Evolutionary conservation across 2,797 vertebrate genomes (phyloP).

Genomic region (Neopelma chrysocephalum): DNA sequence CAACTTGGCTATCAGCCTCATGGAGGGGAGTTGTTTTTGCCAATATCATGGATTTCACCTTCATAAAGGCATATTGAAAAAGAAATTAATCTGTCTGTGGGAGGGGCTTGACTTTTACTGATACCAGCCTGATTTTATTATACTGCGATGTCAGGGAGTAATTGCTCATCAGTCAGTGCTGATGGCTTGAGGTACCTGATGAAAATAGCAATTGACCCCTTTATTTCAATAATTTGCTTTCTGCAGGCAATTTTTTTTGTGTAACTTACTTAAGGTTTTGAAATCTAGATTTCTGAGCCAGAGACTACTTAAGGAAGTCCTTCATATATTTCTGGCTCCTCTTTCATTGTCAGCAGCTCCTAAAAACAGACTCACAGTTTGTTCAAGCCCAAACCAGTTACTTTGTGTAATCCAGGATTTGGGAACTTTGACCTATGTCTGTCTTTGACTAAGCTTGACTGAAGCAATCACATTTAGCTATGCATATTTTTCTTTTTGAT

Average conservation of each 20-base stretch:
- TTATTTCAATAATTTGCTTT: not conserved
- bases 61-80: not conserved
- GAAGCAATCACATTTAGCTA: not conserved
- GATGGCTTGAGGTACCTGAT: not conserved
- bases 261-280: not conserved
- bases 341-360: not conserved
- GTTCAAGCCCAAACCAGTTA: not conserved
- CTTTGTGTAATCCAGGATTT: not conserved
- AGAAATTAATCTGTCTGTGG: slow-evolving; percentile 16
- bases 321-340: not conserved
- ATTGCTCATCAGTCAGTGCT: not conserved
- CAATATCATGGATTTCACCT: slow-evolving; percentile 27
- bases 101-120: slow-evolving; percentile 11
- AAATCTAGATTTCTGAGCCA: not conserved
- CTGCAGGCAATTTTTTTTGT: not conserved
- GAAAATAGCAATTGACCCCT: not conserved
- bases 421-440: not conserved
- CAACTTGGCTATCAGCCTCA: not conserved
- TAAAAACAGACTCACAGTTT: not conserved
- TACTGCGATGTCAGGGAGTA: not conserved
- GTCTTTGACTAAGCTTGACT: not conserved
- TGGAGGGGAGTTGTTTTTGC: not conserved
- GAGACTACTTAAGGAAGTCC: not conserved
- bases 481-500: not conserved
- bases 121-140: slow-evolving; percentile 1